phyloP scores from a whole-genome alignment of 2,797 vertebrate genomes.

The Sebastes jordani region DNA sequence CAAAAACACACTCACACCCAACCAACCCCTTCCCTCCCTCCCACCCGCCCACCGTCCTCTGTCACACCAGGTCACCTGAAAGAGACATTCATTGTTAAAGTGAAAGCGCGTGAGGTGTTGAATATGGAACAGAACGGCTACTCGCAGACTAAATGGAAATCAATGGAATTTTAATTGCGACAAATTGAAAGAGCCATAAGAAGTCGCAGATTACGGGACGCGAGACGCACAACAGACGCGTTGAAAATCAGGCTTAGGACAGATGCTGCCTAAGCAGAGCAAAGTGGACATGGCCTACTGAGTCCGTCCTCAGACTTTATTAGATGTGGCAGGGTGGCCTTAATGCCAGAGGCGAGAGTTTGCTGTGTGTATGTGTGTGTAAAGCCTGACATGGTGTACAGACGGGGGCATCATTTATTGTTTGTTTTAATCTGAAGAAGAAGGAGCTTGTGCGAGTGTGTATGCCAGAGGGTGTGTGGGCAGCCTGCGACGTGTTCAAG shows the following conservation, averaged over 20 bases:
- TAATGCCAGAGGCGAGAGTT: constrained; percentile 65
- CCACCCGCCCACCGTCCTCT: not conserved
- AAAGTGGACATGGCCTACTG: constrained; percentile 71
- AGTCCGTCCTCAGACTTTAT: constrained; percentile 67
- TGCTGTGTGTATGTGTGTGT: constrained; percentile 7
- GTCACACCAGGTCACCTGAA: constrained; percentile 11
- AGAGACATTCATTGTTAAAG: not conserved
- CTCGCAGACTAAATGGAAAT: constrained; percentile 18
- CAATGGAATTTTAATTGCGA: constrained; percentile 30
- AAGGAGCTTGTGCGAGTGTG: constrained; percentile 3
- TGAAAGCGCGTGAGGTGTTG: not conserved
- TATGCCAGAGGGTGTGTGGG: constrained; percentile 62
- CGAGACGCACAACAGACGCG: constrained; percentile 44
- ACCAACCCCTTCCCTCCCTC: too few relatives aligned
- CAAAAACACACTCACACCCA: not conserved
- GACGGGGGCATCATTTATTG: constrained; percentile 10
- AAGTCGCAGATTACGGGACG: constrained; percentile 51
- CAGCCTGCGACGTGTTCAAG: constrained; percentile 42
- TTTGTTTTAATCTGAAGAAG: constrained; percentile 1
- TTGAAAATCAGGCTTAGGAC: constrained; percentile 67
- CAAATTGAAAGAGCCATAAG: constrained; percentile 55
- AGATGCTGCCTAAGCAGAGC: constrained; percentile 66
- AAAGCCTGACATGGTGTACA: constrained; percentile 7
- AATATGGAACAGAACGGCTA: constrained; percentile 3
- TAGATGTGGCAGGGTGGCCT: constrained; percentile 78